Evolutionary conservation across 2,113 vertebrate species (phyloP), one percentile per base, ranked within the genome.

Genomic region (Phaetusa simplex): DNA sequence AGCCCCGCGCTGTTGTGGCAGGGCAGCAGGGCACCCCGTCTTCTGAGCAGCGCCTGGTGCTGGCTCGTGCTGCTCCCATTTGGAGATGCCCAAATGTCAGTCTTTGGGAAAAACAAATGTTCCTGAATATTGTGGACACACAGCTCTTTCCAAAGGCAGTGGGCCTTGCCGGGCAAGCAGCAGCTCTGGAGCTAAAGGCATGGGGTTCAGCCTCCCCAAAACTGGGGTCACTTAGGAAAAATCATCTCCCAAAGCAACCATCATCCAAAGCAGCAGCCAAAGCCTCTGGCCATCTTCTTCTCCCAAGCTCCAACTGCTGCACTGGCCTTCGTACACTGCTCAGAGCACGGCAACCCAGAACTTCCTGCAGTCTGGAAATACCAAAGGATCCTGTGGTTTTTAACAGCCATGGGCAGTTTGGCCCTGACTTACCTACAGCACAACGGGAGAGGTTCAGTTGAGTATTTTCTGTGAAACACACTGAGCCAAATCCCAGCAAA

Each of bases 91-190:
- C 67, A 49, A 76, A 64, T 55, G 15, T 67, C 47, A 58, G 0
- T 5, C 14, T 30, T 9, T 2, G 2, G 12, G 58, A 11, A 3
- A 22, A 32, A 15, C 29, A 22, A 17, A 2, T 1, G 4, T 13
- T 66, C 18, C 52, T 58, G 14, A 9, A 3, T 49, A 8, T 8
- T 17, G 52, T 47, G 77, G 43, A 11, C 29, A 34, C 21, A 5
- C 4, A 24, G 5, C 59, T 47, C 78, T 84, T 80, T 27, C 36
- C 67, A 52, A 69, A 55, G 36, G 18, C 52, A 29, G 9, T 10
- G 30, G 21, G n/a, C 20, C 40, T 36, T 52, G 36, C 30, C n/a
- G 10, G 47, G n/a, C 34, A 38, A 87, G 76, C 42, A 76, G 26
- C 40, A 62, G 1, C 42, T 59, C 49, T 30, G 77, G 52, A 80